Evolutionary conservation across 2,797 vertebrate species (phyloP), one percentile per base, ranked within the genome.

Genomic region (Dallia pectoralis): DNA sequence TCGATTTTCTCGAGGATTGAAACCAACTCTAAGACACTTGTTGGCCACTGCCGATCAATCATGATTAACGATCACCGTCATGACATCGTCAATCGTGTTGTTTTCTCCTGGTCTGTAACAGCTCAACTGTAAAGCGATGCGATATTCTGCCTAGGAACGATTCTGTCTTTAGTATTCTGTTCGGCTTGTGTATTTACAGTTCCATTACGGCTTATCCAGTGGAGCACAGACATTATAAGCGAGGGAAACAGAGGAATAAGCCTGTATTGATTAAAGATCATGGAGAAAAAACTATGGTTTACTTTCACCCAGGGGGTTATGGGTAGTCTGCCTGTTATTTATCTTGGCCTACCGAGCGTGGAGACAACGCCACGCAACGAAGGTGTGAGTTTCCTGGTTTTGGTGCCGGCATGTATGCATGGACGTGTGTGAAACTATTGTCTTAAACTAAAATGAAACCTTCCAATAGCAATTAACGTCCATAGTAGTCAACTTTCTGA

Each of bases 201-300:
- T 47, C 14, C 22, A 19, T 47, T 47, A 71, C 9, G 33, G 33
- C 15, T 25, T 1, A 44, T 36, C 32, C 22, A 8, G 15, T 1
- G 69, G 27, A 36, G 16, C 56, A 59, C 53, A 47, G 15, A 1
- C 33, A 51, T 22, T 19, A 29, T 61, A 18, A 19, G 27, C 15
- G 4, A 18, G 14, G 53, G 53, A 5, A 71, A 36, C 53, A 16
- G 27, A 27, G 33, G 69, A 33, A 22, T 47, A 44, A 71, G 56
- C 56, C 56, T 62, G n/a, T 47, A 71, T 71, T 71, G 69, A 71
- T 62, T 71, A 62, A 62, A 62, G 53, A 71, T 47, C 69, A 27
- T 27, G 33, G 56, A 44, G 53, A n/a, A 61, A n/a, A 61, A 62
- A 44, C 53, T 27, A 47, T 44, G 33, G n/a, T 71, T 36, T 48